Conservation (phyloP, 2,888 invertebrate genomes). For the Drosophila meridionalis region DNA sequence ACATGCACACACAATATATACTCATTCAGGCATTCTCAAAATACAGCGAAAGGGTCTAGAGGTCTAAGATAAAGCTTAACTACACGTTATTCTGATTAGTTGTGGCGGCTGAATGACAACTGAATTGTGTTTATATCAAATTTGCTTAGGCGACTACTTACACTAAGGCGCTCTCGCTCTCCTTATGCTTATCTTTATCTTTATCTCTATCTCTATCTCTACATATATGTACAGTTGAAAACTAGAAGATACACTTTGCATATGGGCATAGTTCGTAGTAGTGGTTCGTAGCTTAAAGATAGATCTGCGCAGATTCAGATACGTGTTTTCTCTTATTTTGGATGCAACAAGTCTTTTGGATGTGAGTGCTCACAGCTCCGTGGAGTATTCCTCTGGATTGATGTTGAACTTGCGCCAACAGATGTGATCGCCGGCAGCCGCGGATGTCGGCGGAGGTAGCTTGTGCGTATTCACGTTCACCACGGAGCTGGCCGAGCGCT, state of each 20-base stretch:
- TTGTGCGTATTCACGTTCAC: conserved; percentile 70
- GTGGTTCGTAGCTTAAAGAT: conserved; percentile 66
- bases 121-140: conserved; percentile 54
- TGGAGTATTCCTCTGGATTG: conserved; percentile 85
- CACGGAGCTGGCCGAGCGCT: conserved; percentile 78
- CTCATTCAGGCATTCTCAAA: conserved; percentile 18
- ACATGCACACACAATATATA: conserved; percentile 18
- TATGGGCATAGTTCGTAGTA: conserved; percentile 65
- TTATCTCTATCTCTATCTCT: not conserved
- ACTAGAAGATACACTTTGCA: conserved; percentile 76
- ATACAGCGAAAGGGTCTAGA: not conserved
- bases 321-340: conserved; percentile 62
- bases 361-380: conserved; percentile 84
- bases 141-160: conserved; percentile 38
- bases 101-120: conserved; percentile 65
- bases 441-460: conserved; percentile 67
- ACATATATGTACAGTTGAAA: conserved; percentile 55
- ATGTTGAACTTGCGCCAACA: conserved; percentile 86
- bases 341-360: conserved; percentile 76
- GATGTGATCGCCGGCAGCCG: conserved; percentile 85
- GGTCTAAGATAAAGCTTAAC: conserved; percentile 31
- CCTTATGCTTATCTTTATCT: not conserved
- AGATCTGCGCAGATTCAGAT: conserved; percentile 64
- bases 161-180: conserved; percentile 22
- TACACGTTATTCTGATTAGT: conserved; percentile 31